These are phyloP conservation scores for Chloropsis cyanopogon DNA, from an alignment of 2,113 vertebrate genomes.

Conservation along the genomic window DNA sequence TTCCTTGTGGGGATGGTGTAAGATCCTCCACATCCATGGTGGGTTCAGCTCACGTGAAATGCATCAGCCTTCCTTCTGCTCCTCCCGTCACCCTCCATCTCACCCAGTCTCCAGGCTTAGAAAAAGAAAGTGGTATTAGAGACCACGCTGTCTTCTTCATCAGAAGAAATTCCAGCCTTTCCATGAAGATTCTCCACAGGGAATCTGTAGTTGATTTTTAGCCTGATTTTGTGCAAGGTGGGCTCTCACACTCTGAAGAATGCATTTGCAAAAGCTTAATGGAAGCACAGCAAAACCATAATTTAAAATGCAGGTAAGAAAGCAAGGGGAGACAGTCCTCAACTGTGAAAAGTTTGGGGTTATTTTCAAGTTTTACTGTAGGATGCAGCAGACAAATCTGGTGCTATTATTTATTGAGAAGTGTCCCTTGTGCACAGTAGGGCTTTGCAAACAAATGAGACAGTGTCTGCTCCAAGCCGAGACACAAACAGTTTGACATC, in stretches of 20 bases:
- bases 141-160: neutral
- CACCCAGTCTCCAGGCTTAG: neutral
- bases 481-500: conserved; percentile 65
- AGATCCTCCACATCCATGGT: accelerated
- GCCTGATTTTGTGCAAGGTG: neutral
- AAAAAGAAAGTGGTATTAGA: neutral
- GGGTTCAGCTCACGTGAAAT: neutral
- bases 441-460: conserved; percentile 65
- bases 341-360: conserved; percentile 4
- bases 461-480: conserved; percentile 44
- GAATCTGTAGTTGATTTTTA: neutral
- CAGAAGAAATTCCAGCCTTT: neutral
- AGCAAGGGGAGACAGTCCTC: neutral
- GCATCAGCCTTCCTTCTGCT: neutral
- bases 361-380: conserved; percentile 24
- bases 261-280: neutral
- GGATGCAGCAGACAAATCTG: conserved; percentile 16
- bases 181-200: neutral
- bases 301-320: neutral
- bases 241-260: neutral
- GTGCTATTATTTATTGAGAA: conserved; percentile 53
- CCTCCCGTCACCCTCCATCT: neutral
- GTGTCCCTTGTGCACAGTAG: conserved; percentile 35
- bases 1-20: neutral
- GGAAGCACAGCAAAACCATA: neutral